Percentiles rank a stretch among this genome's conserved stretches.
Evolutionary conservation across 2,888 invertebrate species (phyloP).

Genomic region (Siphonodentalium dalli): DNA sequence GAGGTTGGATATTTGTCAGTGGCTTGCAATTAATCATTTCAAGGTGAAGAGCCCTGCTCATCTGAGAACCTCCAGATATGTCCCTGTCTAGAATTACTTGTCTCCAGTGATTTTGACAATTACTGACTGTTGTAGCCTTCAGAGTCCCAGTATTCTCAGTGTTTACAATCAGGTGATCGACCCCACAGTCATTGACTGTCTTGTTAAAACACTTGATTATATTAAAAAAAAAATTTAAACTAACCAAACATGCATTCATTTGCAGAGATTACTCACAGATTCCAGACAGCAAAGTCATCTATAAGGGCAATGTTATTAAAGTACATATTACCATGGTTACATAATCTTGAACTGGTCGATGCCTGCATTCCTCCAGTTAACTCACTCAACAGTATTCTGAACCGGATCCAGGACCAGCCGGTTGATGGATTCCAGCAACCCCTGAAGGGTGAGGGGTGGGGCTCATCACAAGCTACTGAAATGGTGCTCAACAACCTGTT

Average conservation of each 20-base stretch:
- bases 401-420: conserved; percentile 70
- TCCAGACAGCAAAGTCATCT: conserved; percentile 93
- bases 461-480: conserved; percentile 98
- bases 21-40: background rate
- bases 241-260: conserved; percentile 5
- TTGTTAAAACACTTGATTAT: too few species aligned
- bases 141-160: too few species aligned
- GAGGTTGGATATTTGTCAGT: too few species aligned
- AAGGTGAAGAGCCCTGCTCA: too few species aligned
- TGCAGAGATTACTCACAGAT: conserved; percentile 93
- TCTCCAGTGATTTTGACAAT: too few species aligned
- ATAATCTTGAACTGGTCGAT: conserved; percentile 98
- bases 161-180: too few species aligned
- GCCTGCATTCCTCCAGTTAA: conserved; percentile 82
- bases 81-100: too few species aligned
- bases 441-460: conserved; percentile 90
- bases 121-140: too few species aligned
- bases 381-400: conserved; percentile 53
- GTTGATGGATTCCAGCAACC: conserved; percentile 68
- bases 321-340: conserved; percentile 94
- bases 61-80: too few species aligned
- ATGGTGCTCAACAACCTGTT: conserved; percentile 99
- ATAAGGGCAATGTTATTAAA: conserved; percentile 89
- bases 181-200: too few species aligned
- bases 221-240: background rate